Conservation (phyloP, 2,888 invertebrate species). For the Drosophila paracracens region DNA sequence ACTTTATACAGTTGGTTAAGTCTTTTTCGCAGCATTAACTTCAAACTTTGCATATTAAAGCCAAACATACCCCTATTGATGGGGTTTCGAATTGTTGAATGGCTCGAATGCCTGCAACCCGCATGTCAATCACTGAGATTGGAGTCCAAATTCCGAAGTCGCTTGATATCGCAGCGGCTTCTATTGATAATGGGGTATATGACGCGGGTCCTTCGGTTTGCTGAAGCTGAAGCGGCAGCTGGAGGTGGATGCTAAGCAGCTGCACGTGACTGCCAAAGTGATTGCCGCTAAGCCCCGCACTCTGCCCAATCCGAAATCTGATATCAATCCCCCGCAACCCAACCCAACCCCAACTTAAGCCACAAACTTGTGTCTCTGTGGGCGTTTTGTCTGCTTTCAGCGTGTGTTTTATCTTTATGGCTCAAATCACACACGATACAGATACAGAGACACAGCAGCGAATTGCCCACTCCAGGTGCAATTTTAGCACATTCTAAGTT, state of each 20-base stretch:
- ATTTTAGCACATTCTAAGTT: slow-evolving; percentile 67
- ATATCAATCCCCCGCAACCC: slow-evolving; percentile 23
- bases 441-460: slow-evolving; percentile 8
- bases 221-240: slow-evolving; percentile 13
- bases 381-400: slow-evolving; percentile 57
- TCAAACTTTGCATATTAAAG: slow-evolving; percentile 42
- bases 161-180: slow-evolving; percentile 48
- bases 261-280: slow-evolving; percentile 77
- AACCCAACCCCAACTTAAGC: slow-evolving; percentile 9
- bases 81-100: slow-evolving; percentile 36
- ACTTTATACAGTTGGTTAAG: not conserved
- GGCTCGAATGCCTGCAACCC: slow-evolving; percentile 51
- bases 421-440: slow-evolving; percentile 61
- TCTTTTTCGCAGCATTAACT: not conserved
- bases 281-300: slow-evolving; percentile 34
- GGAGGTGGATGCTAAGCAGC: slow-evolving; percentile 72
- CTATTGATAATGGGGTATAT: slow-evolving; percentile 66
- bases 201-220: slow-evolving; percentile 55
- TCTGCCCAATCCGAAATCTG: slow-evolving; percentile 17
- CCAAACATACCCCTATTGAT: slow-evolving; percentile 26
- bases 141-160: slow-evolving; percentile 45
- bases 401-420: slow-evolving; percentile 72
- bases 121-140: slow-evolving; percentile 79
- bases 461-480: slow-evolving; percentile 51
- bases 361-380: slow-evolving; percentile 47